Base-by-base conservation (phyloP, 2,113 vertebrate genomes). In the Leptocoma aspasia region DNA sequence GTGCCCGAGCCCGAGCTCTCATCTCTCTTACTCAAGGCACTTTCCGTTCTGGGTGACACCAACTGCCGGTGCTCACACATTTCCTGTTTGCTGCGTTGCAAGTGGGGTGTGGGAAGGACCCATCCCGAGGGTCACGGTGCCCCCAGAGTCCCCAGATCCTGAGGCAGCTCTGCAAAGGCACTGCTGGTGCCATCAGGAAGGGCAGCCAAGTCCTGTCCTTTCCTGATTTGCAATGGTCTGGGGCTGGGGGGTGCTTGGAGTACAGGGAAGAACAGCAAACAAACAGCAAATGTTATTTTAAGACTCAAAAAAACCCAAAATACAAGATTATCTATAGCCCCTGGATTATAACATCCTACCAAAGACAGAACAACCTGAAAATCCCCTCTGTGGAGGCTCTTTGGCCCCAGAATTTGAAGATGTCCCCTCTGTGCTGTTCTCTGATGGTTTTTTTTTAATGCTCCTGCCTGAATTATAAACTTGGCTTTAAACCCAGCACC, bases 21-120 rank as follows among this genome's bases (percentile, higher is more conserved):
- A 3, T 50, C 10, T 53, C 80, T 92, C 89, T 97, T 95, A 21
- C 96, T 27, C 95, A 96, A 97, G 94, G 94, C 86, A 1, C 79
- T 86, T 96, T 94, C 95, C 81, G 94, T 3, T 85, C 15, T 39
- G 0, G 77, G 45, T 96, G 57, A 37, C 73, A 7, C 65, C 80
- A 92, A 95, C 82, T 21, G 89, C 73, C 23, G 27, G 6, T 2
- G 77, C 63, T 80, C 82, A 3, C 73, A 42, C 57, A 0, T 61
- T 97, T 97, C 96, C 96, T 97, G 96, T 96, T 95, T 89, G 89
- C 82, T 1, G 49, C 24, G 0, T 5, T 30, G 72, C 39, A 3
- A 71, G 44, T 0, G 20, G 39, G 52, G 23, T 15, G 86, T 2
- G 19, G 61, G 60, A 60, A 83, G 71, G 63, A 28, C 39, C 44